Conservation (phyloP, 2,113 vertebrate genomes). For the Ceyx melanurus region DNA sequence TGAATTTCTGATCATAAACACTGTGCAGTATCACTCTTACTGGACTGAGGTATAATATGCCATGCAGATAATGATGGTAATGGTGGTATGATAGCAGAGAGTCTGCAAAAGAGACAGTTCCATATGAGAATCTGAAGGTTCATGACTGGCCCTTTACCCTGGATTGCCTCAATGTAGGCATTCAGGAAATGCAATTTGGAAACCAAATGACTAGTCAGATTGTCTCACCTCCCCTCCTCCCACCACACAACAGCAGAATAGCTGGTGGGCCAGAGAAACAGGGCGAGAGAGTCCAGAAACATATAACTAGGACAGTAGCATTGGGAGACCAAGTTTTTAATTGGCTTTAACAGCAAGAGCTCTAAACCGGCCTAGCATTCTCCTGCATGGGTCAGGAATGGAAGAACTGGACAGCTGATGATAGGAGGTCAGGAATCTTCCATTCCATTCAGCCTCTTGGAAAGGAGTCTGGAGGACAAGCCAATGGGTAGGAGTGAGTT, state of each 20-base stretch:
- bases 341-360: not conserved
- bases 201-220: not conserved
- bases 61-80: not conserved
- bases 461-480: not conserved
- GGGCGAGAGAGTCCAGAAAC: not conserved
- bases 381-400: not conserved
- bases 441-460: not conserved
- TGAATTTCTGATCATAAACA: not conserved
- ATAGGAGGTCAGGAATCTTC: not conserved
- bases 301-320: slow-evolving; percentile 37
- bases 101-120: not conserved
- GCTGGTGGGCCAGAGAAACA: not conserved
- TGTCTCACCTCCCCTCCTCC: not conserved
- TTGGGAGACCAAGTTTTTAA: not conserved
- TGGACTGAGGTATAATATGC: not conserved
- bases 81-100: not conserved
- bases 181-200: not conserved
- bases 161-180: not conserved
- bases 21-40: not conserved
- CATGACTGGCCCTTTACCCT: not conserved
- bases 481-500: not conserved
- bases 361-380: not conserved
- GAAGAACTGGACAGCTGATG: not conserved
- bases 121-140: not conserved
- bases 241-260: not conserved